A percentile compares a stretch with the other conserved stretches of the same genome.
These are phyloP conservation scores for Beris chalybata DNA, from an alignment of 2,888 invertebrate genomes.

Conservation along the genomic window DNA sequence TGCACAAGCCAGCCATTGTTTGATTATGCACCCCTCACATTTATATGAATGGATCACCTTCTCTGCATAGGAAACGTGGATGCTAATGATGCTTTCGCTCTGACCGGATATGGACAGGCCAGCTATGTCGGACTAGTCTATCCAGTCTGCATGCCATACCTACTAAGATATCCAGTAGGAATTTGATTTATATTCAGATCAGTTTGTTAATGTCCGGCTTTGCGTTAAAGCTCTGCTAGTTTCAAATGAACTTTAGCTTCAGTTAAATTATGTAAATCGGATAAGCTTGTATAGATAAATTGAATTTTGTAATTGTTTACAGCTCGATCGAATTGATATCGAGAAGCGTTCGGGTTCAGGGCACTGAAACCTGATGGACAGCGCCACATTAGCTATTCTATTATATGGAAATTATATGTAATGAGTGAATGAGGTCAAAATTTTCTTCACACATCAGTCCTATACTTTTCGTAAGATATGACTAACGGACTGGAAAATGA, in stretches of 20 bases:
- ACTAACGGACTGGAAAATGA: too few relatives aligned
- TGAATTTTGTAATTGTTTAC: constrained; percentile 32
- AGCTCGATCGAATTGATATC: constrained; percentile 28
- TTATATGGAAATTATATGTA: too few relatives aligned
- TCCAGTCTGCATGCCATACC: constrained; percentile 2
- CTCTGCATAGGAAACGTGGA: constrained; percentile 30
- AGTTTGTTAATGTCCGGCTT: constrained; percentile 28
- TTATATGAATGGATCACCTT: constrained; percentile 23
- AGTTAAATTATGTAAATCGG: constrained; percentile 31
- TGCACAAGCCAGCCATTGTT: neutral
- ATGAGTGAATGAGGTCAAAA: too few relatives aligned
- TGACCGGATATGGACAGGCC: constrained; percentile 22
- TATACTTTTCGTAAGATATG: too few relatives aligned
- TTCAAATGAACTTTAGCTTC: constrained; percentile 26
- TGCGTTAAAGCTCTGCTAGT: constrained; percentile 29
- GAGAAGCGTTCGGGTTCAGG: neutral
- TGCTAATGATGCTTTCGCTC: constrained; percentile 30
- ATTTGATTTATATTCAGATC: constrained; percentile 33
- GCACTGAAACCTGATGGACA: too few relatives aligned
- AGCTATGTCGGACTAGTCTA: neutral
- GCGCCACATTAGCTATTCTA: too few relatives aligned
- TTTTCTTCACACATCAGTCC: too few relatives aligned
- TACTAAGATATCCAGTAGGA: neutral
- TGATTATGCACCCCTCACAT: constrained; percentile 13
- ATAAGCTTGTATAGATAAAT: constrained; percentile 31